Percentiles rank a stretch among this genome's conserved stretches.
These are phyloP conservation scores for Danio tinwini DNA, from an alignment of 2,797 vertebrate species.

Conservation along the genomic window DNA sequence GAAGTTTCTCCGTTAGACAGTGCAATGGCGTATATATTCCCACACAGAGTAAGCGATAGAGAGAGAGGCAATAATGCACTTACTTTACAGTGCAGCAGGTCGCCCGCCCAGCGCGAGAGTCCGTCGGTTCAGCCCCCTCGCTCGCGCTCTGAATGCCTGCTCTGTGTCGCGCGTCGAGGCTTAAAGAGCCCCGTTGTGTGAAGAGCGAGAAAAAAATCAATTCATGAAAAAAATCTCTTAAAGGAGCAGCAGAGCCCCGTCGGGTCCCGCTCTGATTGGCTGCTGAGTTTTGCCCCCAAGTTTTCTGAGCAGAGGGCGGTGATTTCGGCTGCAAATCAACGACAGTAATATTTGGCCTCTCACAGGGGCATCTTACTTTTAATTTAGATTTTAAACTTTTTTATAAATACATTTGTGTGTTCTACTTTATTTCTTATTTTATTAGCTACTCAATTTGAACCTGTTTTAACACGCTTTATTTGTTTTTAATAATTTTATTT, in stretches of 20 bases:
- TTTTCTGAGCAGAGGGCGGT: constrained; percentile 51
- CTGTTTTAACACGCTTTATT: too few relatives aligned
- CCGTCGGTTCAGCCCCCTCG: constrained; percentile 69
- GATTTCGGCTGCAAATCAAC: constrained; percentile 44
- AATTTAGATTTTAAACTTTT: neutral
- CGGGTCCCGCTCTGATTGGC: constrained; percentile 67
- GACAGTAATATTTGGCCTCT: neutral
- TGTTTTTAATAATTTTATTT: too few relatives aligned
- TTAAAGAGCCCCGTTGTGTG: constrained; percentile 85
- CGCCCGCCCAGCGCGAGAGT: constrained; percentile 74
- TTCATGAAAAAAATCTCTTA: constrained; percentile 78
- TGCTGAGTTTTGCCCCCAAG: constrained; percentile 52
- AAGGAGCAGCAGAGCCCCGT: constrained; percentile 74
- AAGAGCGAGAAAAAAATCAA: constrained; percentile 67
- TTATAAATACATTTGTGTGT: neutral
- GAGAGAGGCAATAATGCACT: constrained; percentile 66
- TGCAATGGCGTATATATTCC: neutral
- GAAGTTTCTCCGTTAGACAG: neutral
- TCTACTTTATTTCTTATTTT: too few relatives aligned
- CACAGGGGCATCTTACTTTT: neutral
- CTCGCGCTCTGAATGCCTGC: constrained; percentile 81
- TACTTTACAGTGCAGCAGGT: constrained; percentile 76
- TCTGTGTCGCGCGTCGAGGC: constrained; percentile 78
- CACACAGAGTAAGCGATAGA: constrained; percentile 18
- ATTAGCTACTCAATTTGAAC: too few relatives aligned